Base-by-base conservation (phyloP, 1,140 invertebrate genomes). In the Dysdera silvatica region DNA sequence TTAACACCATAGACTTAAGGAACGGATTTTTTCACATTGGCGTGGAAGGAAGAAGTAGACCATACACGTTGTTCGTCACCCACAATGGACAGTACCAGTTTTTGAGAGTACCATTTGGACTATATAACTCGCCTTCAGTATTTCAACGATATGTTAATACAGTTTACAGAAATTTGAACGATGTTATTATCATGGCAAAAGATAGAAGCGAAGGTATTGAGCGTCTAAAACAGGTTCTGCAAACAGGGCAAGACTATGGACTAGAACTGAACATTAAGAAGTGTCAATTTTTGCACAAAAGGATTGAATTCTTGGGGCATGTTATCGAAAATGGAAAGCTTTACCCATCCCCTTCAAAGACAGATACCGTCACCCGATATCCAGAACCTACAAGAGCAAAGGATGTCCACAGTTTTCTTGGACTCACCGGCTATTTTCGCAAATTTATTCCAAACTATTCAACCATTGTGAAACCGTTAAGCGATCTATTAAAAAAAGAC, bases 401-500 rank as follows among this genome's bases (percentile, higher is more conserved):
- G 40, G 73, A 78, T 28, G 14, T 75, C 2, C 41, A 67, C 16
- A 32, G 55, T 24, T 74, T 77, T 45, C 41, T 76, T 0, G 74
- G 73, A 4, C 65, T 75, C 47, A 59, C 66, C 10, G 58, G 66
- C 3, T 77, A 74, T 51, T 74, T 74, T 35, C 24, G 72, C 4
- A 66, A 61, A 32, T 77, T 74, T 52, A 71, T 77, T 6, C 33
- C 29, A 37, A 61, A 71, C 57, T 71, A 61, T 61, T 51, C 71
- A 3, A 55, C 60, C 20, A 61, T 74, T 12, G 74, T 73, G 16
- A 62, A 61, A 40, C 68, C 73, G 31, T 62, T 82, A 18, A 67
- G 74, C 18, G 55, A 72, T 6, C 64, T 81, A 10, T 45, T 74
- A 14, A 75, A 76, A 62, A 78, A 80, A 67, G 70, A 78, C 20